Evolutionary conservation across 1,140 invertebrate species (phyloP).

Genomic region (Diprion similis): DNA sequence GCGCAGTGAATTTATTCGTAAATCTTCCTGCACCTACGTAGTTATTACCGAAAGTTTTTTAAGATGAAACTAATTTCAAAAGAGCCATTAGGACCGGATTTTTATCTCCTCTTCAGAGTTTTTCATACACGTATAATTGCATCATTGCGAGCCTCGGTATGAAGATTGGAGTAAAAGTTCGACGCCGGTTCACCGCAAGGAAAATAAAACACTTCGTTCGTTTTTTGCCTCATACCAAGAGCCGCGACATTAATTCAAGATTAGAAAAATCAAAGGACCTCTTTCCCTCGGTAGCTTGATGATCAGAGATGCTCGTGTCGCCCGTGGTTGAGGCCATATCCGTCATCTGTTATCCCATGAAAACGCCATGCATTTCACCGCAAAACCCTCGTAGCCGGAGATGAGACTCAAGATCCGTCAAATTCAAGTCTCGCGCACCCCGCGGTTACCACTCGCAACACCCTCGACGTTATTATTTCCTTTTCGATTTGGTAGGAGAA

Average conservation of each 20-base stretch:
- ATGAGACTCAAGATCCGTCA: neutral
- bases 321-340: neutral
- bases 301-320: neutral
- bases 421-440: neutral
- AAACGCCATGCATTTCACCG: too few species aligned
- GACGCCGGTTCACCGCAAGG: too few species aligned
- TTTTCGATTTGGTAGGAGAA: neutral
- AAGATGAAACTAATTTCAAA: neutral
- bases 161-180: too few species aligned
- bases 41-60: slow-evolving; percentile 1
- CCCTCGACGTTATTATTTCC: neutral
- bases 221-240: too few species aligned
- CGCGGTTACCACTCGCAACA: neutral
- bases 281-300: neutral
- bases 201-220: too few species aligned
- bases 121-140: too few species aligned
- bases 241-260: too few species aligned
- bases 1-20: neutral
- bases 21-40: neutral
- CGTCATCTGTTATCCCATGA: neutral
- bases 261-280: too few species aligned
- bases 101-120: too few species aligned
- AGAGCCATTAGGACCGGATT: neutral
- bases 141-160: too few species aligned
- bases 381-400: neutral